Percentiles rank a stretch among this genome's conserved stretches.
Evolutionary conservation across 1,140 invertebrate species (phyloP).

Genomic region (Chironomus striatipennis): DNA sequence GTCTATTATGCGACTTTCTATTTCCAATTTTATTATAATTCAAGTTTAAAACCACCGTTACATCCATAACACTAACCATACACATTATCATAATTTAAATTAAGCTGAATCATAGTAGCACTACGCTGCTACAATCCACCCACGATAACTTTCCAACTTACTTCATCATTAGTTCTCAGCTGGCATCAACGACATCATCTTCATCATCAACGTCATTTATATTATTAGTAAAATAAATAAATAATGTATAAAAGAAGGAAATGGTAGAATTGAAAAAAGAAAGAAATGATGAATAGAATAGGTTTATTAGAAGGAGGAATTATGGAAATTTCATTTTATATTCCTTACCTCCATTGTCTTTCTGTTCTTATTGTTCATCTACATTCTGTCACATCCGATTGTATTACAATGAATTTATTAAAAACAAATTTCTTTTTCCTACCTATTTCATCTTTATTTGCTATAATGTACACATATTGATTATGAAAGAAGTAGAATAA

Average conservation of each 20-base stretch:
- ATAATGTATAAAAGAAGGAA: not conserved
- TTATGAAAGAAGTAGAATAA: no score
- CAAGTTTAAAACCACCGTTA: no score
- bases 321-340: not conserved
- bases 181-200: not conserved
- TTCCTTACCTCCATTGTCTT: not conserved
- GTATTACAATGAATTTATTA: constrained; percentile 3
- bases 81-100: no score
- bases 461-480: not conserved
- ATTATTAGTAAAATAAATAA: not conserved
- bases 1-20: no score
- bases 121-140: no score
- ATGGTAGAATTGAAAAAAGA: constrained; percentile 10
- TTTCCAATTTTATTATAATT: no score
- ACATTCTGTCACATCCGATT: not conserved
- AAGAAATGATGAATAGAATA: constrained; percentile 8
- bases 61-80: no score
- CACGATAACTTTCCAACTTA: no score
- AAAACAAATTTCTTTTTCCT: constrained; percentile 1
- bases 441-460: constrained; percentile 1
- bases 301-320: not conserved
- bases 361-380: not conserved
- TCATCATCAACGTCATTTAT: not conserved
- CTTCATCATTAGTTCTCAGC: not conserved
- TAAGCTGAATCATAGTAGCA: no score